Evolutionary conservation across 92 coral and sea anemone species (phyloP).

Genomic region (Virgularia gustaviana): DNA sequence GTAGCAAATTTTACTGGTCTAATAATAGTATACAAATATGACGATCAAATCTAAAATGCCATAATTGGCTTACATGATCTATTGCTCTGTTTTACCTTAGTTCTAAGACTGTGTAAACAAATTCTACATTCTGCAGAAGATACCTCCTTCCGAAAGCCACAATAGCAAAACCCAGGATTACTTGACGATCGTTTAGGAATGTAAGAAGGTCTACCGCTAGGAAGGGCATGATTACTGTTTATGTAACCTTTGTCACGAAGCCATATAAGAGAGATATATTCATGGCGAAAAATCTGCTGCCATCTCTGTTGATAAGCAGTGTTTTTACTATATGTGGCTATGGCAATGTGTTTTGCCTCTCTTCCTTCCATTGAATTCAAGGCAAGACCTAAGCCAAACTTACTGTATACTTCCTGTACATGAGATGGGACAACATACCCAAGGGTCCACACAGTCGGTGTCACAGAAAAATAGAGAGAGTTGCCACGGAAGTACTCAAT

Average conservation of each 20-base stretch:
- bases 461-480: slow-evolving; percentile 11
- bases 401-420: slow-evolving; percentile 17
- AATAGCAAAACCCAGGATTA: slow-evolving; percentile 48
- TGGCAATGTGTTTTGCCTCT: slow-evolving; percentile 40
- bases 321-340: slow-evolving; percentile 16
- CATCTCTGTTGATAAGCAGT: slow-evolving; percentile 20
- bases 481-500: slow-evolving; percentile 1
- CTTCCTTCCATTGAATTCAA: slow-evolving; percentile 40
- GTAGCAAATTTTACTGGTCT: neutral
- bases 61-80: neutral
- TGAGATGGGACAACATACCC: slow-evolving; percentile 31
- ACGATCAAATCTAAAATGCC: neutral
- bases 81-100: neutral
- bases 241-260: slow-evolving; percentile 17
- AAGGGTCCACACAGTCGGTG: slow-evolving; percentile 39
- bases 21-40: neutral
- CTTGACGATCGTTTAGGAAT: slow-evolving; percentile 11
- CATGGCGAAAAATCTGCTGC: slow-evolving; percentile 43
- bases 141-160: slow-evolving; percentile 24
- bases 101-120: neutral
- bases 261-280: slow-evolving; percentile 32
- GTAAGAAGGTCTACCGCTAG: neutral
- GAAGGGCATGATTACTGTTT: neutral
- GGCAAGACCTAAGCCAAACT: slow-evolving; percentile 34
- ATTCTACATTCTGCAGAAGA: neutral